Evolutionary conservation across 2,797 vertebrate genomes (phyloP).

Genomic region (Hypotaenidia okinawae): DNA sequence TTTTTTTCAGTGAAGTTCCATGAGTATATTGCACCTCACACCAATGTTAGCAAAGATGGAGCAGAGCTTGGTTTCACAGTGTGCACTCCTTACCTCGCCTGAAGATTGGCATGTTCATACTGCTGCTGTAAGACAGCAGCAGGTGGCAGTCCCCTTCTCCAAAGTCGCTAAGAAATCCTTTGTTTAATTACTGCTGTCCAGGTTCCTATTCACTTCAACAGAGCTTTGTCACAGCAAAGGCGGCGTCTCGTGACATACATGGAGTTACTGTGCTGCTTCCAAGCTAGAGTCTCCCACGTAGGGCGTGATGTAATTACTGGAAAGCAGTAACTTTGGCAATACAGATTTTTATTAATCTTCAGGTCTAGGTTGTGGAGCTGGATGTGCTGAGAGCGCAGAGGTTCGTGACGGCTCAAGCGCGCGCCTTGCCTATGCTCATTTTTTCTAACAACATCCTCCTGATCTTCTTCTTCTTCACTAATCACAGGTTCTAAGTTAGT

Average conservation of each 20-base stretch:
- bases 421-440: background rate
- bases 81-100: background rate
- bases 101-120: background rate
- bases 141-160: background rate
- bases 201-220: background rate
- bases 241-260: background rate
- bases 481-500: slow-evolving; percentile 93
- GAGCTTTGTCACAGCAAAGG: background rate
- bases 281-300: background rate
- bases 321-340: background rate
- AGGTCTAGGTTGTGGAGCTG: background rate
- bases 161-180: background rate
- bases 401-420: background rate
- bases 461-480: slow-evolving; percentile 57
- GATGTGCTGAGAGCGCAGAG: slow-evolving; percentile 3
- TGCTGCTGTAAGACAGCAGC: background rate
- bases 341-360: background rate
- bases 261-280: background rate
- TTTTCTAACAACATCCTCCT: slow-evolving; percentile 20
- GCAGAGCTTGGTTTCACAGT: background rate
- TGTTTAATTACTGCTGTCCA: background rate
- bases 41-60: background rate
- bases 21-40: background rate
- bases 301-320: background rate
- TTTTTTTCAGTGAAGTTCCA: background rate